Evolutionary conservation across 2,888 invertebrate genomes (phyloP).

Genomic region (Hypsopygia costalis): DNA sequence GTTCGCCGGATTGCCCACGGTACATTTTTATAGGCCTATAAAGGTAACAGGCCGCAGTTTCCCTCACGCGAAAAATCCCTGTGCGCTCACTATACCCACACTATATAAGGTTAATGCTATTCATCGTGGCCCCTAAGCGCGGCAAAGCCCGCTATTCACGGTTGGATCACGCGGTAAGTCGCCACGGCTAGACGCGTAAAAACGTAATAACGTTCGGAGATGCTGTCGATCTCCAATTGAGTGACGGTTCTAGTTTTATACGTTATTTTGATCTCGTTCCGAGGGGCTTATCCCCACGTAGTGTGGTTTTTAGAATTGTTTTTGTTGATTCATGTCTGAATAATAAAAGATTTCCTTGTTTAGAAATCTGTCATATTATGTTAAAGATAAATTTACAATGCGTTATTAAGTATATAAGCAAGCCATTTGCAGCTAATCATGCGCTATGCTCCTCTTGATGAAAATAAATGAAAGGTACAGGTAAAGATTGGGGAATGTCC

Average conservation of each 20-base stretch:
- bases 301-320: constrained; percentile 8
- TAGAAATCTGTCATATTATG: too few species aligned
- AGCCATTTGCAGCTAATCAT: too few species aligned
- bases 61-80: constrained; percentile 34
- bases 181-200: constrained; percentile 1
- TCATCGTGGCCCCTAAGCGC: constrained; percentile 19
- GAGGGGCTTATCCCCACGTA: constrained; percentile 4
- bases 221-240: not conserved
- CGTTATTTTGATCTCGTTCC: constrained; percentile 7
- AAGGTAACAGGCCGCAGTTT: constrained; percentile 35
- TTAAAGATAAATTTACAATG: too few species aligned
- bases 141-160: constrained; percentile 8
- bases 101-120: constrained; percentile 31
- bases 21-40: constrained; percentile 36
- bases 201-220: not conserved
- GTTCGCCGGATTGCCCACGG: constrained; percentile 12
- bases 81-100: constrained; percentile 20
- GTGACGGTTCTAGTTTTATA: constrained; percentile 5
- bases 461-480: too few species aligned
- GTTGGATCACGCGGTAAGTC: constrained; percentile 6
- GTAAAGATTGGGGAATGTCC: too few species aligned
- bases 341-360: too few species aligned
- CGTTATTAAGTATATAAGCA: too few species aligned
- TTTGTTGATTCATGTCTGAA: not conserved
- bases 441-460: too few species aligned